Evolutionary conservation across 2,888 invertebrate genomes (phyloP), one percentile per base, ranked within the genome.

Genomic region (Pseudococcus longispinus): DNA sequence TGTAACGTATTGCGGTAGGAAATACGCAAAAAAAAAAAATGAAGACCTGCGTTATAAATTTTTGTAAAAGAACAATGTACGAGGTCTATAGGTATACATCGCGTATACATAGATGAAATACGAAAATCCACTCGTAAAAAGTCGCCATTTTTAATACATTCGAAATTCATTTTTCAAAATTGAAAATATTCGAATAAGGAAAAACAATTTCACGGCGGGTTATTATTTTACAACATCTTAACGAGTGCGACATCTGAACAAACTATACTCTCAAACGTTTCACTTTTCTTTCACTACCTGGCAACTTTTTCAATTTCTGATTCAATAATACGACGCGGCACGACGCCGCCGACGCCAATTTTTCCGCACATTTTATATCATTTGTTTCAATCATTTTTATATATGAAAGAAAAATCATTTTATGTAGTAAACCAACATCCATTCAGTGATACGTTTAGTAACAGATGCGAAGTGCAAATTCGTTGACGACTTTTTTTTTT

Each of bases 121-220:
- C 6, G 9, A 23, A 60, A 23, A 60, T 23, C 23, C 20, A 11
- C 60, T 60, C 20, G 60, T 60, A 60, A 70, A 70, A 70, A 70
- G 13, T 29, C 29, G 29, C n/a, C 29, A 29, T 70, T 70, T 70
- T 70, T 70, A 70, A 70, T 29, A 70, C 70, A 70, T 70, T 29
- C 29, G 29, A 70, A 70, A 70, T 70, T 70, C 70, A 70, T 70
- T 70, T 70, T 70, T 70, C 70, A 70, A 29, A 65, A 70, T 70
- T 70, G 70, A 18, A 70, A 70, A 70, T 29, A 60, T 60, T 60
- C 11, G 20, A 60, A 60, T 60, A 60, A 60, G 60, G 23, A 60
- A 60, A 60, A 60, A 29, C 70, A 70, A 70, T 29, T 70, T 70
- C 29, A 29, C 70, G 70, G 29, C 70, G 13, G 60, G 29, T n/a